Evolutionary conservation across 2,888 invertebrate genomes (phyloP), one percentile per base, ranked within the genome.

Genomic region (Limulus polyphemus): DNA sequence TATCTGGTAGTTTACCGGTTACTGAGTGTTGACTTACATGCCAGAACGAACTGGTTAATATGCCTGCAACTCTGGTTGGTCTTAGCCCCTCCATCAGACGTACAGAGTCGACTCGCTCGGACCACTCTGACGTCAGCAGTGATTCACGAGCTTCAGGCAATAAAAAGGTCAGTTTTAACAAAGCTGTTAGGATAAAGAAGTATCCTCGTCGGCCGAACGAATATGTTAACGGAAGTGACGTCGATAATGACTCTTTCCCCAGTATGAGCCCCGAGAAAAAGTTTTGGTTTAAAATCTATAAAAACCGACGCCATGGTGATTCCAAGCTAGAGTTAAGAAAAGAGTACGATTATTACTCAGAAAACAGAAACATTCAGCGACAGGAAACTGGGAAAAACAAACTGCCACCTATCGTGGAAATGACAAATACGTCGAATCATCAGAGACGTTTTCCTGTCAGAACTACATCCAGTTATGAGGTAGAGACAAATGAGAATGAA

Each of bases 101-200:
- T 32, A 14, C 51, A 9, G 63, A 63, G 54, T 63, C 65, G 46
- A 61, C 61, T 11, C 62, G 62, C 61, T 65, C 65, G 48, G 65
- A 61, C 47, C 61, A 59, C 50, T 67, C 67, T 47, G 54, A 32
- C 10, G 58, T 59, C 50, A 61, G 60, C 16, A 59, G 59, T 3
- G 61, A 64, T 52, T 59, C 57, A 50, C 57, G 65, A 9, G 58
- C 58, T 46, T 50, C 62, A 12, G 60, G 58, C 47, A 60, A 57
- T 57, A 68, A 68, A 59, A 68, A 68, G 56, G 68, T 68, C 54
- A 65, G 65, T 59, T 68, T 68, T 60, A 68, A 67, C 61, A 59
- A 62, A 46, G 67, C 68, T 9, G 68, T 68, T 11, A 60, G 67
- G 11, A 67, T 68, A 32, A 68, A 68, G 49, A 68, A 68, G 55